Percentiles rank a stretch among this genome's conserved stretches.
phyloP scores from a whole-genome alignment of 2,797 vertebrate genomes.

The Pantherophis vulpinus region DNA sequence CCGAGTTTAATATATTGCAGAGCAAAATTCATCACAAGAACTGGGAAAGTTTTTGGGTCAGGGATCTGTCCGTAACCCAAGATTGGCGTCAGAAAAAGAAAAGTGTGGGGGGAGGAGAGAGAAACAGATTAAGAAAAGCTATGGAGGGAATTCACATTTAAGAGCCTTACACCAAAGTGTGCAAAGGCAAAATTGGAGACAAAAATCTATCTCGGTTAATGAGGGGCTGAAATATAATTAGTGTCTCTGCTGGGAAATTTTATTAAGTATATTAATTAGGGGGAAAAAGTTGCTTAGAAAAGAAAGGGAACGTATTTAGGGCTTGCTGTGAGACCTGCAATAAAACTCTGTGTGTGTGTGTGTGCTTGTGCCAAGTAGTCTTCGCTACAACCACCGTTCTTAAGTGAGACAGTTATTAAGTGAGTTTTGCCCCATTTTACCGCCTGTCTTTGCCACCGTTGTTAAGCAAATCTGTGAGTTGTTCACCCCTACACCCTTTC shows the following conservation, averaged over 20 bases:
- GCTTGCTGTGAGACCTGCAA: background rate
- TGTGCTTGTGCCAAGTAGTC: no score
- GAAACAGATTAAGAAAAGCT: background rate
- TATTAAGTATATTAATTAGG: background rate
- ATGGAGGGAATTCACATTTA: background rate
- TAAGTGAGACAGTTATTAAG: no score
- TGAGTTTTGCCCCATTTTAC: no score
- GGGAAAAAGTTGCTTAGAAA: background rate
- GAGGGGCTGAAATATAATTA: background rate
- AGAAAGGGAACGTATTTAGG: background rate
- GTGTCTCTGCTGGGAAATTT: background rate
- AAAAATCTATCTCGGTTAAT: background rate
- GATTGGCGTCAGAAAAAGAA: background rate
- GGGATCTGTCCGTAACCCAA: background rate
- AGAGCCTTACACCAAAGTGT: background rate
- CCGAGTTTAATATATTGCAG: no score
- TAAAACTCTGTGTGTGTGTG: background rate
- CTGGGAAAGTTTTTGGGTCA: background rate
- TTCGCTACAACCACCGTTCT: no score
- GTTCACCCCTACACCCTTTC: no score
- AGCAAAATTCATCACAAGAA: background rate
- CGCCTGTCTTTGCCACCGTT: no score
- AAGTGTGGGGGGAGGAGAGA: fast-evolving
- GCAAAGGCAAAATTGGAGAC: background rate
- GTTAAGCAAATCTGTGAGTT: no score